Base-by-base conservation (phyloP, 2,113 vertebrate species). In the Oceanites oceanicus region DNA sequence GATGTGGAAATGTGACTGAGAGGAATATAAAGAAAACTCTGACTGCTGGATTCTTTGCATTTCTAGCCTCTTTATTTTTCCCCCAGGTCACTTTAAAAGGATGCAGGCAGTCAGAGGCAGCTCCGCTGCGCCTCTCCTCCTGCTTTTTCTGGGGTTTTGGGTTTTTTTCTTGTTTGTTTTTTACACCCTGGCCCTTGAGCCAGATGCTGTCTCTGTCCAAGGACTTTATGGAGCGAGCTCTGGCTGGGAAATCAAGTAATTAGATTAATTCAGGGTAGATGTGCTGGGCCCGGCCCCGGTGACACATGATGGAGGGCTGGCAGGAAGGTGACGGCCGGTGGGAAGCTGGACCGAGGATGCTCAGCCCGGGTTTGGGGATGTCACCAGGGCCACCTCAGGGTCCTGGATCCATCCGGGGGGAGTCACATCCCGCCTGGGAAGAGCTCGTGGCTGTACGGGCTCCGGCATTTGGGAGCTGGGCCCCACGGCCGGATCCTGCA, bases 21-120 rank as follows among this genome's bases (percentile, higher is more conserved):
- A 97, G 96, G 94, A 93, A 92, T 92, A 96, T 44, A 93, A 96
- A 80, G 90, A 49, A 91, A 96, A 70, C 90, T 94, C 90, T 78
- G 96, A 63, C 93, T 93, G 96, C 93, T 86, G 95, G 96, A 96
- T 97, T 97, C 96, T 92, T 97, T 67, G 82, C 97, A 97, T 97
- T 97, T 96, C 94, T 96, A 92, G 89, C 86, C 76, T 92, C 97
- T 97, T 97, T 97, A 97, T 97, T 97, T 97, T 70, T 94, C 97
- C 96, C 97, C 30, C 80, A 94, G 93, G 95, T 94, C 96, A 94
- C 96, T 97, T 97, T 96, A 97, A 96, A 97, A 97, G 94, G 95
- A 94, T 96, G 93, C 96, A 96, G 95, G 78, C 92, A 90, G 96
- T 42, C 40, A 36, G n/a, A 96, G 77, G 92, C 81, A 84, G 95